These are phyloP conservation scores for Agelas oroides DNA, from an alignment of 37 sponge, comb jelly and placozoan species.

Conservation along the genomic window DNA sequence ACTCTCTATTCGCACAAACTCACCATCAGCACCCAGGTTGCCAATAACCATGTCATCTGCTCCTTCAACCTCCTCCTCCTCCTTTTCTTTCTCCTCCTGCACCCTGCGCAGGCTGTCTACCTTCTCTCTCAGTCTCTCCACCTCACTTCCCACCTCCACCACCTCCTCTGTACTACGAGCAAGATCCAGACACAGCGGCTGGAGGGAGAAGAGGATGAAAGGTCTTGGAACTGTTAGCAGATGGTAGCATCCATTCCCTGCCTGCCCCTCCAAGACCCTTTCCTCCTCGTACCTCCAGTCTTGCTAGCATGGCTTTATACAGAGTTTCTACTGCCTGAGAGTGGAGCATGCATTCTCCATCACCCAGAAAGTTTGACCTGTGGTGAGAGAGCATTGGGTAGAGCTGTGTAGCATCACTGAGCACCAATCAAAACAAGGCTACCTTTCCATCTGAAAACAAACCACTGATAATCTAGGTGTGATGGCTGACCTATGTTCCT, in stretches of 20 bases:
- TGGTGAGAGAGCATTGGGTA: neutral
- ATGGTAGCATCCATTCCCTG: neutral
- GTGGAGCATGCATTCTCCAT: neutral
- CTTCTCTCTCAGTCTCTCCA: neutral
- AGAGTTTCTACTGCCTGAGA: slow-evolving; percentile 20
- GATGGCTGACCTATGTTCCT: slow-evolving; percentile 36
- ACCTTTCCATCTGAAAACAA: neutral
- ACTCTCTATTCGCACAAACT: too few species aligned
- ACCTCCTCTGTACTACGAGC: neutral
- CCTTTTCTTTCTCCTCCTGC: neutral
- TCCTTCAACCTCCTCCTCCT: neutral
- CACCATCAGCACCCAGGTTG: too few species aligned
- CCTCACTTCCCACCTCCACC: neutral
- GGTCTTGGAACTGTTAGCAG: neutral
- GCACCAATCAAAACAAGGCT: neutral
- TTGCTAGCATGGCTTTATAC: slow-evolving; percentile 16
- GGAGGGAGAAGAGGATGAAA: neutral
- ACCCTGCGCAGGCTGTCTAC: slow-evolving; percentile 13
- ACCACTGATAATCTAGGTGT: neutral
- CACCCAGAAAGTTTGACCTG: slow-evolving; percentile 17
- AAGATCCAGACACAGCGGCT: slow-evolving; percentile 8
- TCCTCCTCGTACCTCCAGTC: slow-evolving; percentile 45
- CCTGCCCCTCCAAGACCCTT: too few species aligned
- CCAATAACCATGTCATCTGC: neutral
- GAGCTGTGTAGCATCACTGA: too few species aligned